Conservation (phyloP, 1,140 invertebrate species). For the Orussus abietinus region DNA sequence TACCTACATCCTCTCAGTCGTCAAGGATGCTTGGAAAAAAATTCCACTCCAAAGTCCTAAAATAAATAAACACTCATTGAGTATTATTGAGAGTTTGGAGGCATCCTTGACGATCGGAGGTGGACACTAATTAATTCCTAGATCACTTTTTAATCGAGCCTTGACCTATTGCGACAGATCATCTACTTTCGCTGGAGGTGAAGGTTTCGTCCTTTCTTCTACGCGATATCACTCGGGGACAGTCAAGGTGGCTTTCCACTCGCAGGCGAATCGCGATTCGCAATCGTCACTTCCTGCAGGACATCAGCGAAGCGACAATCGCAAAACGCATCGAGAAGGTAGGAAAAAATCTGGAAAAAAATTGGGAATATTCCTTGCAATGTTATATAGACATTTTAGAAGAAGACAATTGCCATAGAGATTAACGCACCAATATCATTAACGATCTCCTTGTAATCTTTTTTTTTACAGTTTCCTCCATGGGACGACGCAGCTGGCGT, state of each 20-base stretch:
- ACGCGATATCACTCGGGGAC: conserved; percentile 22
- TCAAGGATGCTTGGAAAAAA: no score
- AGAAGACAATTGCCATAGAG: conserved; percentile 2
- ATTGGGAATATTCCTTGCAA: neutral
- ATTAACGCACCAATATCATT: neutral
- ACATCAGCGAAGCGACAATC: conserved; percentile 9
- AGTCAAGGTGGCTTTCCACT: conserved; percentile 31
- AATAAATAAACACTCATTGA: no score
- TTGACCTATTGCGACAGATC: conserved; percentile 37
- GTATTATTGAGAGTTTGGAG: no score
- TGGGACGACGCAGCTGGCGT: conserved; percentile 44
- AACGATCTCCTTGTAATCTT: neutral
- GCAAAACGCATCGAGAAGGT: conserved; percentile 21
- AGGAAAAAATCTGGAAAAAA: neutral
- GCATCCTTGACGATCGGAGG: no score
- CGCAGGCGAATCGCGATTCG: conserved; percentile 24
- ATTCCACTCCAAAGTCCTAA: no score
- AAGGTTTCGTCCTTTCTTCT: conserved; percentile 24
- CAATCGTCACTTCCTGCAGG: conserved; percentile 6
- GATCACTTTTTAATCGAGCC: no score
- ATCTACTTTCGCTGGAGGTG: conserved; percentile 49
- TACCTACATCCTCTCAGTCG: no score
- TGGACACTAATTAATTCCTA: no score
- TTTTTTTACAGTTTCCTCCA: conserved; percentile 12
- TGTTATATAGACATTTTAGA: conserved; percentile 1